A percentile compares a stretch with the other conserved stretches of the same genome.
phyloP scores from a whole-genome alignment of 2,888 invertebrate species.

The Eucriotettix oculatus region DNA sequence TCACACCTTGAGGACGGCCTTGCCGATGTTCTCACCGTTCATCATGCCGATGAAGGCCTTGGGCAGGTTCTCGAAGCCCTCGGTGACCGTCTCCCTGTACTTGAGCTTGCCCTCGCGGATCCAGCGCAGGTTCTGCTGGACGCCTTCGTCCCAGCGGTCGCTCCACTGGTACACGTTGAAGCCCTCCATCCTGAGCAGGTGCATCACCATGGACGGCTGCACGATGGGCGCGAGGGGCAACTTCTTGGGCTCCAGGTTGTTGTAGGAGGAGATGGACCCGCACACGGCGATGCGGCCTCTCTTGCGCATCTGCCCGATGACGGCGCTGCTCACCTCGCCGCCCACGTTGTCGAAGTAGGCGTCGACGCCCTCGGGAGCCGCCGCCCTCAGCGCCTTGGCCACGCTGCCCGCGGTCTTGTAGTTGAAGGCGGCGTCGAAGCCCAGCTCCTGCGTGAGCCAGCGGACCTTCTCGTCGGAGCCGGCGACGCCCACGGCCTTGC shows the following conservation, averaged over 20 bases:
- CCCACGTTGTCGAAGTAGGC: slow-evolving; percentile 67
- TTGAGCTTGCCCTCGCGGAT: slow-evolving; percentile 48
- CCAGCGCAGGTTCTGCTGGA: slow-evolving; percentile 42
- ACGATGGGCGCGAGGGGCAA: slow-evolving; percentile 27
- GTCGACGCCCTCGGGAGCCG: slow-evolving; percentile 51
- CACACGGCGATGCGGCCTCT: slow-evolving; percentile 46
- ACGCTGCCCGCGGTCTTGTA: slow-evolving; percentile 44
- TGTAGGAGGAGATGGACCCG: slow-evolving; percentile 47
- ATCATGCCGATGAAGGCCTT: slow-evolving; percentile 47
- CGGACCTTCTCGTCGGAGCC: slow-evolving; percentile 53
- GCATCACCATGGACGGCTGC: slow-evolving; percentile 36
- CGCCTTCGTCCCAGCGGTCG: slow-evolving; percentile 42
- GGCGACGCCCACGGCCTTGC: slow-evolving; percentile 54
- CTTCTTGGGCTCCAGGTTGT: slow-evolving; percentile 25
- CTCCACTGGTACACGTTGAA: slow-evolving; percentile 37
- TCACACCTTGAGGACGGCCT: slow-evolving; percentile 46
- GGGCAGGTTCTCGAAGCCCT: slow-evolving; percentile 59
- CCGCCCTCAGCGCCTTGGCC: slow-evolving; percentile 34
- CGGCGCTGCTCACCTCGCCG: slow-evolving; percentile 39
- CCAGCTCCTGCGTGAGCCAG: slow-evolving; percentile 46
- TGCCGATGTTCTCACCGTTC: slow-evolving; percentile 49
- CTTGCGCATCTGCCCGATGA: slow-evolving; percentile 42
- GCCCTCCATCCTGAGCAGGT: slow-evolving; percentile 45
- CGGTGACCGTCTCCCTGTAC: slow-evolving; percentile 47
- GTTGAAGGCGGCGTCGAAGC: slow-evolving; percentile 52